Evolutionary conservation across 2,888 invertebrate species (phyloP).

Genomic region (Epinotia bilunana): DNA sequence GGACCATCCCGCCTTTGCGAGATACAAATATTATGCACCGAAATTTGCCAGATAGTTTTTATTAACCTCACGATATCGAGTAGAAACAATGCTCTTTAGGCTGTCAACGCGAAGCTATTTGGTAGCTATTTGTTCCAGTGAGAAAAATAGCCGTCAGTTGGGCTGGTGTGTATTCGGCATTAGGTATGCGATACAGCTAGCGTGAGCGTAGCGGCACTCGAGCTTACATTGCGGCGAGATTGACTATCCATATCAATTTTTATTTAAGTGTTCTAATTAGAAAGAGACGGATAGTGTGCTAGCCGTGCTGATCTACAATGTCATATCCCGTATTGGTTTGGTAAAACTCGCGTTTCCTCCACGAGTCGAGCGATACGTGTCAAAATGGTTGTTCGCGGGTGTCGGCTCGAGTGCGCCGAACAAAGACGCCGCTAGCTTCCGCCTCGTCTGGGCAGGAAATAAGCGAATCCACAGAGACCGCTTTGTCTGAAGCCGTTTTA

Average conservation of each 20-base stretch:
- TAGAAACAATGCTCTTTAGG: neutral
- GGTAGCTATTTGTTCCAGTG: no score
- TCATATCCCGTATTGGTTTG: slow-evolving; percentile 22
- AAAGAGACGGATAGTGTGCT: no score
- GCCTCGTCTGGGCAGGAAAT: slow-evolving; percentile 79
- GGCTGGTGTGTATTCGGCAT: no score
- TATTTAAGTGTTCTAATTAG: no score
- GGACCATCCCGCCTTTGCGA: no score
- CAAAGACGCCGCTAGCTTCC: slow-evolving; percentile 66
- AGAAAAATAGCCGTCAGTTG: no score
- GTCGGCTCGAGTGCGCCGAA: slow-evolving; percentile 41
- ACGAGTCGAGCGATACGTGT: slow-evolving; percentile 40
- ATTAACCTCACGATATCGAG: no score
- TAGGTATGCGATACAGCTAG: neutral
- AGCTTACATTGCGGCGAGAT: no score
- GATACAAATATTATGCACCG: no score
- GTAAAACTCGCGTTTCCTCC: slow-evolving; percentile 8
- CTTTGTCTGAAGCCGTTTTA: slow-evolving; percentile 65
- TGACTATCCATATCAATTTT: no score
- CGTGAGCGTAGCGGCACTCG: neutral
- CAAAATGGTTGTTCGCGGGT: slow-evolving; percentile 20
- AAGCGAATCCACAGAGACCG: slow-evolving; percentile 66
- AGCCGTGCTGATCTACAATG: neutral
- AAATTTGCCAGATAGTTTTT: neutral
- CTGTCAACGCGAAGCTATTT: no score